A percentile compares a stretch with the other conserved stretches of the same genome.
These are phyloP conservation scores for Epinephelus lanceolatus DNA, from an alignment of 2,113 vertebrate species.

Conservation along the genomic window DNA sequence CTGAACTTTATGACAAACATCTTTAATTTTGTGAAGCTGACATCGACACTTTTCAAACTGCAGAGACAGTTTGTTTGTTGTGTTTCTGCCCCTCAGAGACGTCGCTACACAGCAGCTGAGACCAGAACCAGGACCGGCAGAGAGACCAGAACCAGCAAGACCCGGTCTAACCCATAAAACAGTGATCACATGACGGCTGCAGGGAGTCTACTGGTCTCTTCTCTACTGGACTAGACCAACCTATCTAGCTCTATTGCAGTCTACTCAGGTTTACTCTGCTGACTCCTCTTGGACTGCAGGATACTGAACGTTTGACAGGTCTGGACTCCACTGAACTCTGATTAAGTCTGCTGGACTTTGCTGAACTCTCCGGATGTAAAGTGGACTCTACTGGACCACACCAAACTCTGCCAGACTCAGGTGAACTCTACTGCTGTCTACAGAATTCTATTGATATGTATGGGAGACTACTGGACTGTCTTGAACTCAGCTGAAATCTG, in stretches of 20 bases:
- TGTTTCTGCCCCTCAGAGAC: background rate
- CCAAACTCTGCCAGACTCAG: background rate
- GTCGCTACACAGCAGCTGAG: background rate
- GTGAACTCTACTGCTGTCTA: background rate
- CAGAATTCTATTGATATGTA: no score
- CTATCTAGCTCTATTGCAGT: background rate
- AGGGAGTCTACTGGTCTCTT: background rate
- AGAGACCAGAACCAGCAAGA: background rate
- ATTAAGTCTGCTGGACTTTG: background rate
- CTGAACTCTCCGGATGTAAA: background rate
- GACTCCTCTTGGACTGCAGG: background rate
- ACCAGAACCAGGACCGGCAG: background rate
- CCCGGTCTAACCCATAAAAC: no score
- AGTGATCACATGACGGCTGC: no score
- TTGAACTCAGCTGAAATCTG: background rate
- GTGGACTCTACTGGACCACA: background rate
- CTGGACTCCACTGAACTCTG: background rate
- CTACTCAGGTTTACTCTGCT: background rate
- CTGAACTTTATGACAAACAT: slow-evolving; percentile 11
- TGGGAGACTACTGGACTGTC: background rate
- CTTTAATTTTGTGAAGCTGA: slow-evolving; percentile 18
- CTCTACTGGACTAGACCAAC: background rate
- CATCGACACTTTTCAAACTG: slow-evolving; percentile 8
- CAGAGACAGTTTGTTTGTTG: background rate
- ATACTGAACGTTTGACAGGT: no score